These are phyloP conservation scores for Tonatia bakeri DNA, from an alignment of 2,113 vertebrate species.

Conservation along the genomic window DNA sequence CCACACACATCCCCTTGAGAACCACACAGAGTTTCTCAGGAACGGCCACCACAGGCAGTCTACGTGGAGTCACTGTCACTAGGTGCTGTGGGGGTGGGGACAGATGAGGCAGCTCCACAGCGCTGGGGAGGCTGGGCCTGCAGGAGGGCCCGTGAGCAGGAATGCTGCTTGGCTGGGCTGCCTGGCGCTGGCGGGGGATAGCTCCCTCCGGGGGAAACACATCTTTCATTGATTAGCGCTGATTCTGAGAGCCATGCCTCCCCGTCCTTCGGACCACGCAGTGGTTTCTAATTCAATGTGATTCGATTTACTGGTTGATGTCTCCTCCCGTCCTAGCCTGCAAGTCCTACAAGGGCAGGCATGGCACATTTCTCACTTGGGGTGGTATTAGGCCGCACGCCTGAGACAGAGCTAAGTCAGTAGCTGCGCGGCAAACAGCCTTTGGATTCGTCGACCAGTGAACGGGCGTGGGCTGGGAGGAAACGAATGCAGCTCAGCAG, in stretches of 20 bases:
- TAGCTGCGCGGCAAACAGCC: not conserved
- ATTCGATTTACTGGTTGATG: not conserved
- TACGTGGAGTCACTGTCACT: accelerated
- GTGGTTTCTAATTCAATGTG: not conserved
- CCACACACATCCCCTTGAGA: not conserved
- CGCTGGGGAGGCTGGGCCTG: no score
- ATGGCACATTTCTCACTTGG: accelerated
- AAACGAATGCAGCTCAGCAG: accelerated
- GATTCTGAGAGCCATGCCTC: not conserved
- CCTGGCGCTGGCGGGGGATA: not conserved
- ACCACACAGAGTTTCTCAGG: not conserved
- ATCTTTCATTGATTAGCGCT: not conserved
- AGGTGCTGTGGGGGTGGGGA: not conserved
- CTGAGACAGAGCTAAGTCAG: not conserved
- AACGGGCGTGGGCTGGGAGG: not conserved
- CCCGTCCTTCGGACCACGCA: not conserved
- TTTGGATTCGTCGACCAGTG: no score
- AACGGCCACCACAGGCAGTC: no score
- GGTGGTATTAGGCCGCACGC: accelerated
- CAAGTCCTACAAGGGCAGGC: no score
- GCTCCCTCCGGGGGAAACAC: not conserved
- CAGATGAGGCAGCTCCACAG: not conserved
- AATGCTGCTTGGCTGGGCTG: not conserved
- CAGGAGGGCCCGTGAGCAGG: not conserved
- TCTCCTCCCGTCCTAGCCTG: not conserved